Evolutionary conservation across 1,140 invertebrate species (phyloP), one percentile per base, ranked within the genome.

Genomic region (Pinna nobilis): DNA sequence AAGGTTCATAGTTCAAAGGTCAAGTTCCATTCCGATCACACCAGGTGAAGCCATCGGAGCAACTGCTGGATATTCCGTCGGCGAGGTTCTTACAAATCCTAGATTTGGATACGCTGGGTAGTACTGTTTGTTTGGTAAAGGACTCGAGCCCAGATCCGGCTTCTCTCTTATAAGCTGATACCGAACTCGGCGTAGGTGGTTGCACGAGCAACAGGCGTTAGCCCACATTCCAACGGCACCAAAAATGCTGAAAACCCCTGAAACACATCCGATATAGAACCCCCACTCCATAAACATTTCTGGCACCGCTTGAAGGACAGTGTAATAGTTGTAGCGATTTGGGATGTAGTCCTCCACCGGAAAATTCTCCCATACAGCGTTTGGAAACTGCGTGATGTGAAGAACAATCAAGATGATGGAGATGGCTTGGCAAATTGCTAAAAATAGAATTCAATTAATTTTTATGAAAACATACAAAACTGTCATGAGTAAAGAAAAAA

Each of bases 101-200:
- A 23, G 35, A 63, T 63, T 63, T 7, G 37, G 37, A 11, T 59
- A 59, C 1, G 55, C 33, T n/a, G n/a, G n/a, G n/a, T n/a, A n/a
- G n/a, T n/a, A n/a, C 13, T 25, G 35, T 63, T 63, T 63, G 35
- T 32, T 39, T 28, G 51, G 51, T 25, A 69, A 41, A 3, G 66
- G 66, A 23, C 66, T 69, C 37, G 51, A 57, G 2, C 66, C 66
- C 13, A 57, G n/a, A 55, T 69, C 66, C 3, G 66, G 66, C 33
- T 57, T 37, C 35, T 69, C 51, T 20, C 66, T 25, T 44, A 69
- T 11, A 51, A 69, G 57, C 23, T 69, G 20, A 44, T 69, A 69
- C 4, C 66, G 37, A 37, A 57, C 55, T 5, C 41, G 23, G 9
- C 47, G 35, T 9, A 44, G 39, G 9, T 69, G 51, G 20, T 33